These are phyloP conservation scores for Gadus chalcogrammus DNA, from an alignment of 2,113 vertebrate species.

Conservation along the genomic window DNA sequence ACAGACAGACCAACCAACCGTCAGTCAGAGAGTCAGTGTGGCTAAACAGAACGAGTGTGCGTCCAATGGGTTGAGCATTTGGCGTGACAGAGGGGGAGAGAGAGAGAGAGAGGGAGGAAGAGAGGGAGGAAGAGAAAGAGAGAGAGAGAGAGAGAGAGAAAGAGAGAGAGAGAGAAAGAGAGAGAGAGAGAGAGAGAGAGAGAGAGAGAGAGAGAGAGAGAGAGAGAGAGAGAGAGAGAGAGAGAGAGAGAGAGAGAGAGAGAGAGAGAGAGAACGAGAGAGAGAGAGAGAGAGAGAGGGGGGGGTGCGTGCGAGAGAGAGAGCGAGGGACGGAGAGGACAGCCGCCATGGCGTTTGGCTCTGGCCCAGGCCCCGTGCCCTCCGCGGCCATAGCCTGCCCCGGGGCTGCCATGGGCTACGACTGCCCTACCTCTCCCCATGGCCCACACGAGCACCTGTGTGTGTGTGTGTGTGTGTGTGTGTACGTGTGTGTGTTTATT, in stretches of 20 bases:
- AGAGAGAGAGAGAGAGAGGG: too few relatives aligned
- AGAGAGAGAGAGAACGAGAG: too few relatives aligned
- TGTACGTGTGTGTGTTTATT: too few relatives aligned
- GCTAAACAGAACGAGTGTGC: too few relatives aligned
- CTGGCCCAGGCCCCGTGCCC: slow-evolving; percentile 55
- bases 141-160: too few relatives aligned
- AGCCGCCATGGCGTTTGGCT: slow-evolving; percentile 48
- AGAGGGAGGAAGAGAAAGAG: not conserved
- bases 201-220: too few relatives aligned
- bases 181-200: too few relatives aligned
- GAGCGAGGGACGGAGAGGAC: slow-evolving; percentile 10
- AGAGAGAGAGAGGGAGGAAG: not conserved
- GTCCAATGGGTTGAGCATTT: too few relatives aligned
- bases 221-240: too few relatives aligned
- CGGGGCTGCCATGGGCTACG: slow-evolving; percentile 66
- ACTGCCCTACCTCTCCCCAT: slow-evolving; percentile 67
- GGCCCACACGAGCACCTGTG: slow-evolving; percentile 35
- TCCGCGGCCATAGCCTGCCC: slow-evolving; percentile 68
- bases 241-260: too few relatives aligned
- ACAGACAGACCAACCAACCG: not conserved
- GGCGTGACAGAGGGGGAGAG: not conserved
- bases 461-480: slow-evolving; percentile 41
- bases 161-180: too few relatives aligned
- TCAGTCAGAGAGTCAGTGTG: not conserved
- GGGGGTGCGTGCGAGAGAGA: too few relatives aligned